These are phyloP conservation scores for Hestina assimilis DNA, from an alignment of 1,140 invertebrate species.

Conservation along the genomic window DNA sequence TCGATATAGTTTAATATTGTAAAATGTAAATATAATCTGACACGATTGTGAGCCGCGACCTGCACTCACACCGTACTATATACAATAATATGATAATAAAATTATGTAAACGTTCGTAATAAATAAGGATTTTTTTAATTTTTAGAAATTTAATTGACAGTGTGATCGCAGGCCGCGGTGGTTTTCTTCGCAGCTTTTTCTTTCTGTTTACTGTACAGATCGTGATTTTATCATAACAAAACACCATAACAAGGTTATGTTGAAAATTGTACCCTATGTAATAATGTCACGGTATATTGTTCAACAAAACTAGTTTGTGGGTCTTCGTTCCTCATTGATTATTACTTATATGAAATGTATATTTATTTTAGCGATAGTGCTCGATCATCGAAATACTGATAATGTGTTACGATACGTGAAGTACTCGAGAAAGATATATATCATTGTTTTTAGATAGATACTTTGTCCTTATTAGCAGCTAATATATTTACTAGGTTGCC, in stretches of 20 bases:
- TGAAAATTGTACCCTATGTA: background rate
- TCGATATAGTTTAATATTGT: conserved; percentile 17
- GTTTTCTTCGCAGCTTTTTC: background rate
- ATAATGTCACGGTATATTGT: background rate
- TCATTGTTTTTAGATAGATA: conserved; percentile 26
- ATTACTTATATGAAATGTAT: conserved; percentile 18
- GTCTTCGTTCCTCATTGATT: background rate
- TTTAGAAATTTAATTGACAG: background rate
- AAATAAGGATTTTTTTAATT: background rate
- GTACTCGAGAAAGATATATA: conserved; percentile 12
- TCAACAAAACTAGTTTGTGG: background rate
- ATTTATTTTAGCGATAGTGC: conserved; percentile 30
- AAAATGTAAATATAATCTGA: conserved; percentile 11
- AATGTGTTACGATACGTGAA: conserved; percentile 10
- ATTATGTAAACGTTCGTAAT: background rate
- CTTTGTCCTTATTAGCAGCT: conserved; percentile 28
- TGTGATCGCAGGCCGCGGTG: background rate
- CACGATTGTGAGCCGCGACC: background rate
- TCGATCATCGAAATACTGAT: conserved; percentile 25
- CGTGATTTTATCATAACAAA: too few species aligned
- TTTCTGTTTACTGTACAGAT: background rate
- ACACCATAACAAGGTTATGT: background rate
- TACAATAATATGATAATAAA: background rate
- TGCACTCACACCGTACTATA: background rate
- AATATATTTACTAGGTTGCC: conserved; percentile 21